These are phyloP conservation scores for Burhinus bistriatus DNA, from an alignment of 2,113 vertebrate genomes.

Conservation along the genomic window DNA sequence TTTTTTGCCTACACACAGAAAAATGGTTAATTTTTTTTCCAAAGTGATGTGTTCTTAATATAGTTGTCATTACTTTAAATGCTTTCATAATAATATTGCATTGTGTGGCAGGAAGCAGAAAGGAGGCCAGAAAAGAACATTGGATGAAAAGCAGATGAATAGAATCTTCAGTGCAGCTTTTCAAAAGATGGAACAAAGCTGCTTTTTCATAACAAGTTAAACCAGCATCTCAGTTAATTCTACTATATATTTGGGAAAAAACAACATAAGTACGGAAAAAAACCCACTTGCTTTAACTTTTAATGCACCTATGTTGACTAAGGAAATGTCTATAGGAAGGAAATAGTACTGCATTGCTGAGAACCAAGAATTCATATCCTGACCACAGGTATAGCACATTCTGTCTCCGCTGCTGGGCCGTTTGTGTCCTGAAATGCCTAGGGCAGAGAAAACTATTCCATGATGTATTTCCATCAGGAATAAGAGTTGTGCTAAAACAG, in stretches of 20 bases:
- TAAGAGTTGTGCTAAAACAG: background rate
- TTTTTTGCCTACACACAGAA: background rate
- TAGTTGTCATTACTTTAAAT: constrained; percentile 38
- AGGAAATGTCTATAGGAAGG: background rate
- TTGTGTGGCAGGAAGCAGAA: constrained; percentile 37
- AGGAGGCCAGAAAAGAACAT: constrained; percentile 2
- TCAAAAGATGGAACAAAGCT: background rate
- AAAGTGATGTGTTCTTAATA: constrained; percentile 24
- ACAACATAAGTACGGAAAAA: background rate
- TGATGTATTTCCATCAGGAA: background rate
- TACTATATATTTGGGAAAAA: background rate
- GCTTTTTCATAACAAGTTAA: background rate
- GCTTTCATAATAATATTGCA: constrained; percentile 12
- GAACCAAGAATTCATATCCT: background rate
- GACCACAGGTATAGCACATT: fast-evolving
- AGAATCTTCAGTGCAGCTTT: background rate
- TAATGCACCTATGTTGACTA: background rate
- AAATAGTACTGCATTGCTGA: background rate
- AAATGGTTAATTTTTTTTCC: background rate
- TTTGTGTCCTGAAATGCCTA: background rate
- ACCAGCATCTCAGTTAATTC: background rate
- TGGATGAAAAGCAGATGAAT: constrained; percentile 60
- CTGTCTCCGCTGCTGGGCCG: fast-evolving
- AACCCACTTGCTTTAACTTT: fast-evolving
- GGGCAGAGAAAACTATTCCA: background rate